Evolutionary conservation across 2,888 invertebrate genomes (phyloP).

Genomic region (Tenthredo scrophulariae): DNA sequence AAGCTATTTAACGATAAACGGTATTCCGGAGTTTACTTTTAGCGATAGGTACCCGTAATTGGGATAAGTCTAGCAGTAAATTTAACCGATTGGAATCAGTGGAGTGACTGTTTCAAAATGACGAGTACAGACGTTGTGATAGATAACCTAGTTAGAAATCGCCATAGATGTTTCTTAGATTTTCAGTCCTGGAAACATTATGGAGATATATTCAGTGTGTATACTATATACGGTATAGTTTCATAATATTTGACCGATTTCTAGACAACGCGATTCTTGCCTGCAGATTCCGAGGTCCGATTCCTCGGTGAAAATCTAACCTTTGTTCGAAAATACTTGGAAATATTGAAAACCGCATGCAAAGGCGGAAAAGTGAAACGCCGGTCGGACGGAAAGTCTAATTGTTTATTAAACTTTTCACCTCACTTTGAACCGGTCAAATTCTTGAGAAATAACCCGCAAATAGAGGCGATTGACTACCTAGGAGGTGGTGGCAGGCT

Average conservation of each 20-base stretch:
- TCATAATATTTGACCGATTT: constrained; percentile 10
- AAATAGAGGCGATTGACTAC: neutral
- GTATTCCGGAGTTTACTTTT: neutral
- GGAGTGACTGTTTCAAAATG: neutral
- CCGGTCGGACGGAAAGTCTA: neutral
- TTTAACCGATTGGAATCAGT: neutral
- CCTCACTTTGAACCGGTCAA: neutral
- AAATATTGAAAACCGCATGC: neutral
- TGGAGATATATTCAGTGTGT: neutral
- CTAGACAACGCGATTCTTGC: neutral
- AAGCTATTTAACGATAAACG: neutral
- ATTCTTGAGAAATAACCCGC: constrained; percentile 1
- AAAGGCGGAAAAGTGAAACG: neutral
- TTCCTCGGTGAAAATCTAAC: neutral
- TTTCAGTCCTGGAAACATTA: neutral
- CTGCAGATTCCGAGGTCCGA: neutral
- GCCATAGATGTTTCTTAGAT: neutral
- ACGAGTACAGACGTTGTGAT: neutral
- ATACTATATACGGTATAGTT: neutral
- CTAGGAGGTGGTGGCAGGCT: constrained; percentile 38
- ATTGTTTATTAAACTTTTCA: constrained; percentile 15
- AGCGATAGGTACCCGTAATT: neutral
- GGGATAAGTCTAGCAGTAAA: neutral
- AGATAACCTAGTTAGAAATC: neutral
- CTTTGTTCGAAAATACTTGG: neutral